Percentiles rank a stretch among this genome's conserved stretches.
Conservation (phyloP, 2,888 invertebrate genomes). For the Cerastoderma edule region DNA sequence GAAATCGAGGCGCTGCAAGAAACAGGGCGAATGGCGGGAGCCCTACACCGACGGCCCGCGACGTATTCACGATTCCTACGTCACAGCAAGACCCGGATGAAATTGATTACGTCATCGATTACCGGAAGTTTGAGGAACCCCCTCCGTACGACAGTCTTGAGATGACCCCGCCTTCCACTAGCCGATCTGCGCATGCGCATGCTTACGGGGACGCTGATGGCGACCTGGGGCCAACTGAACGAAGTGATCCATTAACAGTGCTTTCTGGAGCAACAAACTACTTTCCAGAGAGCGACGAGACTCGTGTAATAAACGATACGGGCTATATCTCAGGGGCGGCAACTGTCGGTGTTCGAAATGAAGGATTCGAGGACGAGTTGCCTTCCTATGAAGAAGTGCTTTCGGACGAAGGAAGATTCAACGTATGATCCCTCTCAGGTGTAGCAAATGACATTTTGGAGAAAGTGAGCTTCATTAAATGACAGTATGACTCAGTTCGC, state of each 20-base stretch:
- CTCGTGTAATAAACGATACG: too few relatives aligned
- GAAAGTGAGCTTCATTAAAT: too few relatives aligned
- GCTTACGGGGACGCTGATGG: background rate
- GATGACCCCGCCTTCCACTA: background rate
- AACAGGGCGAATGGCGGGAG: too few relatives aligned
- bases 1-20: background rate
- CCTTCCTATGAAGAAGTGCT: slow-evolving; percentile 5
- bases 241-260: background rate
- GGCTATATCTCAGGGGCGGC: background rate
- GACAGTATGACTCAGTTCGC: too few relatives aligned
- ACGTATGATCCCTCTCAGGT: too few relatives aligned
- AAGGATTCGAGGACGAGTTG: background rate
- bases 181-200: background rate
- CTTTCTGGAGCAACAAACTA: too few relatives aligned
- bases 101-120: slow-evolving; percentile 16
- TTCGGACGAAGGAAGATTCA: slow-evolving; percentile 2
- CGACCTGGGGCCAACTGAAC: background rate
- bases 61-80: background rate
- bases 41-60: background rate
- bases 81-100: slow-evolving; percentile 7
- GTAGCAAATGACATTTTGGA: too few relatives aligned
- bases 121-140: slow-evolving; percentile 13
- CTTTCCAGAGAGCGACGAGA: background rate
- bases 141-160: slow-evolving; percentile 9
- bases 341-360: background rate